phyloP scores from a whole-genome alignment of 92 coral and sea anemone genomes.

The Umimayanthus chanpuru region DNA sequence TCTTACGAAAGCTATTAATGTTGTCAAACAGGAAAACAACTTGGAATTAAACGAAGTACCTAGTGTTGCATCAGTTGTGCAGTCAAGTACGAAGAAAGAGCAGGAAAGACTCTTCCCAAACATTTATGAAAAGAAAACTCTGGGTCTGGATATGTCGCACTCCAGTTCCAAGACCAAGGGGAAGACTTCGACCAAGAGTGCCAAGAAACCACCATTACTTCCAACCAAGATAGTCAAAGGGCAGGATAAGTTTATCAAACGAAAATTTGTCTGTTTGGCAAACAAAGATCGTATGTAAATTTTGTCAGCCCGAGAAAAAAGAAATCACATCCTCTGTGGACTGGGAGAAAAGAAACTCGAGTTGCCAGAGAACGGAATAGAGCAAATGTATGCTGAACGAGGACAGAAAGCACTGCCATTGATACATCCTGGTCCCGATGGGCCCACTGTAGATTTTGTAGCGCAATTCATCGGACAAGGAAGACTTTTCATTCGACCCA shows the following conservation, averaged over 20 bases:
- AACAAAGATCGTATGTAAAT: slow-evolving; percentile 22
- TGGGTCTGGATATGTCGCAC: slow-evolving; percentile 1
- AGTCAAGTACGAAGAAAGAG: slow-evolving; percentile 30
- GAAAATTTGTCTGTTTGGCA: slow-evolving; percentile 33
- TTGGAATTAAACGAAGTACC: background rate
- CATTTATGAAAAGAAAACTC: slow-evolving; percentile 31
- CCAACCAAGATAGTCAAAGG: slow-evolving; percentile 4
- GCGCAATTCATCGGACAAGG: slow-evolving; percentile 54
- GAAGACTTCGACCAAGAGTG: slow-evolving; percentile 2
- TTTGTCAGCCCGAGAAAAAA: slow-evolving; percentile 35
- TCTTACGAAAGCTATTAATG: slow-evolving; percentile 33
- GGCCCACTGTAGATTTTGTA: slow-evolving; percentile 37
- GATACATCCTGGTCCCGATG: slow-evolving; percentile 50
- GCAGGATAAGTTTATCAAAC: slow-evolving; percentile 27
- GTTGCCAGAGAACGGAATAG: slow-evolving; percentile 25
- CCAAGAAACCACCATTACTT: slow-evolving; percentile 17
- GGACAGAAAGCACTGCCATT: slow-evolving; percentile 27
- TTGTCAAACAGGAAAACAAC: slow-evolving; percentile 9
- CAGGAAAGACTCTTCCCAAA: slow-evolving; percentile 39
- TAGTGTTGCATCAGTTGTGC: background rate
- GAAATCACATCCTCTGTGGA: slow-evolving; percentile 43
- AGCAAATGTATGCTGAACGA: slow-evolving; percentile 45
- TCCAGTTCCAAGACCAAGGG: background rate
- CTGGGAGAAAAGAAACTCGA: slow-evolving; percentile 24
- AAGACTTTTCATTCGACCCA: slow-evolving; percentile 62